phyloP scores from a whole-genome alignment of 2,888 invertebrate genomes.

The Parapristionchus giblindavisi region DNA sequence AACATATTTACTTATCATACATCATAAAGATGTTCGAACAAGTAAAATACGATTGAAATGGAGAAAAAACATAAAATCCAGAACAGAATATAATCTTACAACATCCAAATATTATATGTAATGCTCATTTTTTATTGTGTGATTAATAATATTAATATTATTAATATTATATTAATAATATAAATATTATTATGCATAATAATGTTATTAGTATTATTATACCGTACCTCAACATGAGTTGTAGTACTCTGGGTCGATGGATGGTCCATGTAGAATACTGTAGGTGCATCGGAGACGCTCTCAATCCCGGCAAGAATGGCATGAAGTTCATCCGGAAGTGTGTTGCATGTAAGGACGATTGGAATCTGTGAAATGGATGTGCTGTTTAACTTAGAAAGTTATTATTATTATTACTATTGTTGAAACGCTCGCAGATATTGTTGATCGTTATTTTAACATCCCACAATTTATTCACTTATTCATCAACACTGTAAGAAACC shows the following conservation, averaged over 20 bases:
- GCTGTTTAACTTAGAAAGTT: no score
- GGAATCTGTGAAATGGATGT: constrained; percentile 10
- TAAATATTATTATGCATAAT: neutral
- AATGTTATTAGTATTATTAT: neutral
- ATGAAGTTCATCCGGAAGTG: neutral
- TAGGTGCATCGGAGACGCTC: no score
- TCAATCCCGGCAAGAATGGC: no score
- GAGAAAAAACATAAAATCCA: neutral
- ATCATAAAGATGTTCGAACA: no score
- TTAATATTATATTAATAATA: neutral
- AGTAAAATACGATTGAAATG: neutral
- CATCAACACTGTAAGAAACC: no score
- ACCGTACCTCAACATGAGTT: no score
- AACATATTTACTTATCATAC: neutral
- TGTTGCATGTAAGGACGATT: constrained; percentile 22
- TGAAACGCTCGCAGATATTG: neutral
- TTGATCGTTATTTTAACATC: neutral
- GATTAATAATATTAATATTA: no score
- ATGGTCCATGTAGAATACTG: no score
- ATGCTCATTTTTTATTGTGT: no score
- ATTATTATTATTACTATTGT: neutral
- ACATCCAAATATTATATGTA: no score
- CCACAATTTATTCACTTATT: neutral
- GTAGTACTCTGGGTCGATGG: no score
- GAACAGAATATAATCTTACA: neutral